A percentile compares a stretch with the other conserved stretches of the same genome.
phyloP scores from a whole-genome alignment of 2,797 vertebrate genomes.

The Varecia variegata region DNA sequence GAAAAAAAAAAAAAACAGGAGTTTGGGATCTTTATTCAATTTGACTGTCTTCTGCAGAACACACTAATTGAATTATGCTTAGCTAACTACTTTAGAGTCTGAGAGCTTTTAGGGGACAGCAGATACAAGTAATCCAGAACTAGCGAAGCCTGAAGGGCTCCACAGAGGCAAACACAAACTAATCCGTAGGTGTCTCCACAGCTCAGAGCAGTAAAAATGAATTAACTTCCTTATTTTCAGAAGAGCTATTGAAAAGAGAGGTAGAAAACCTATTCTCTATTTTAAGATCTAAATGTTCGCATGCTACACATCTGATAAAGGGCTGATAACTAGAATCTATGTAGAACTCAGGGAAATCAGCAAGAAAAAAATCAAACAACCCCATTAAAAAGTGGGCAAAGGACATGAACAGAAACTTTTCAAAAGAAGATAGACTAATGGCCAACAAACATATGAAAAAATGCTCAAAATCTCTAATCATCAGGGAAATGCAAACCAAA shows the following conservation, averaged over 20 bases:
- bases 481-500: too few relatives aligned
- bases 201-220: not conserved
- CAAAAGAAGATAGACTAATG: too few relatives aligned
- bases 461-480: too few relatives aligned
- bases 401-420: too few relatives aligned
- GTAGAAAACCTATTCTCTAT: not conserved
- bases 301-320: too few relatives aligned
- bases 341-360: too few relatives aligned
- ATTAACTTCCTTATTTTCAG: not conserved
- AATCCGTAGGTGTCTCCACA: not conserved
- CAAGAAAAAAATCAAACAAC: too few relatives aligned
- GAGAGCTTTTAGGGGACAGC: not conserved
- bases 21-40: not conserved
- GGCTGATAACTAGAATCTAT: too few relatives aligned
- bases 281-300: not conserved
- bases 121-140: not conserved
- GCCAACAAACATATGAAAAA: too few relatives aligned
- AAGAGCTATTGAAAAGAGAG: slow-evolving; percentile 16
- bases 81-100: not conserved
- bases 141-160: not conserved
- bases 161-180: not conserved
- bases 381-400: too few relatives aligned
- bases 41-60: not conserved
- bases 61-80: not conserved
- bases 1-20: not conserved